Percentiles rank a stretch among this genome's conserved stretches.
Evolutionary conservation across 2,113 vertebrate species (phyloP).

Genomic region (Grantiella picta): DNA sequence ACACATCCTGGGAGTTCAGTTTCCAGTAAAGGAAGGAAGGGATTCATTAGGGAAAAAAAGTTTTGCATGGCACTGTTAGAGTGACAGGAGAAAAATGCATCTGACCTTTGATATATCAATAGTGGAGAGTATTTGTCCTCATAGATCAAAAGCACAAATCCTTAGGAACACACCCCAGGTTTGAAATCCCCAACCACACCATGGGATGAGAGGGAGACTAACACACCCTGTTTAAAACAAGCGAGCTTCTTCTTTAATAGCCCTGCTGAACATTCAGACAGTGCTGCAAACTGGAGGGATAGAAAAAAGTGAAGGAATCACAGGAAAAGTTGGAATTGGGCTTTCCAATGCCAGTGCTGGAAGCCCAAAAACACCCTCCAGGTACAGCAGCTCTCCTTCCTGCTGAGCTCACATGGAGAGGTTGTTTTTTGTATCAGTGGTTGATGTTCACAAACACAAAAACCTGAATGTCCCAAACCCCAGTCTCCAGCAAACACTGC

Average conservation of each 20-base stretch:
- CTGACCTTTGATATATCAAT: not conserved
- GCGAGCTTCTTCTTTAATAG: not conserved
- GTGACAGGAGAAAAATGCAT: not conserved
- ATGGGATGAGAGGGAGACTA: not conserved
- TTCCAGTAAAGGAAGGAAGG: not conserved
- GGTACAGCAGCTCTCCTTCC: not conserved
- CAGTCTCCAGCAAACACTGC: not conserved
- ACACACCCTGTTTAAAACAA: not conserved
- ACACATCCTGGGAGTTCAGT: not conserved
- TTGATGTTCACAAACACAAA: not conserved
- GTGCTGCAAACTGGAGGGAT: accelerated
- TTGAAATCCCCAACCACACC: not conserved
- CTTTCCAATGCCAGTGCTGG: not conserved
- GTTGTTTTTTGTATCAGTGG: not conserved
- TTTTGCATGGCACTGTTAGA: not conserved
- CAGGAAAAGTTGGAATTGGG: not conserved
- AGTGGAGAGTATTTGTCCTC: not conserved
- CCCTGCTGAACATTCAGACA: not conserved
- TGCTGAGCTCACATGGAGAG: not conserved
- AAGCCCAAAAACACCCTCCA: not conserved
- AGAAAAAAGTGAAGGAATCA: not conserved
- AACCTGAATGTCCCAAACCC: not conserved
- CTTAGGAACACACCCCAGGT: not conserved
- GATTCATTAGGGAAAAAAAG: not conserved
- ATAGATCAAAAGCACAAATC: not conserved